Evolutionary conservation across 2,888 invertebrate genomes (phyloP).

Genomic region (Erebia ligea): DNA sequence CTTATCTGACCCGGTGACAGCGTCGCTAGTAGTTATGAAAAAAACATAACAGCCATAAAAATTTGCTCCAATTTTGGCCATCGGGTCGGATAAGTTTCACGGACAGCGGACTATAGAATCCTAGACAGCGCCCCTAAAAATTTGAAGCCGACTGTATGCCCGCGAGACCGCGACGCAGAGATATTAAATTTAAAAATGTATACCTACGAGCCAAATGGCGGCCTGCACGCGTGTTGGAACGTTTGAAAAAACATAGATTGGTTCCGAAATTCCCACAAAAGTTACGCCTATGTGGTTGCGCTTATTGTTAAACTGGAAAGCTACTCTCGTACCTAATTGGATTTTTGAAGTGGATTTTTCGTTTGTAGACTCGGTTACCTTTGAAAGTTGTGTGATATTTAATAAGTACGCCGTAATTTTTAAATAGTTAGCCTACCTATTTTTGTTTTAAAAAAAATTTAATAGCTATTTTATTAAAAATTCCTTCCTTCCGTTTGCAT

Average conservation of each 20-base stretch:
- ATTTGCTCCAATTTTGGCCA: no score
- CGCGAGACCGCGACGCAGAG: conserved; percentile 61
- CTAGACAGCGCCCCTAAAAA: neutral
- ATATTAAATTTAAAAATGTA: conserved; percentile 79
- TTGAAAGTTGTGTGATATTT: neutral
- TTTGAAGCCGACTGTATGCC: conserved; percentile 46
- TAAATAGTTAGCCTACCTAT: no score
- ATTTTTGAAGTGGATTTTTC: conserved; percentile 28
- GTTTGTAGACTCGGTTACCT: conserved; percentile 7
- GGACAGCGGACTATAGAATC: neutral
- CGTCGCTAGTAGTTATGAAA: no score
- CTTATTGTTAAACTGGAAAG: conserved; percentile 30
- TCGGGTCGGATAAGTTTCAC: no score
- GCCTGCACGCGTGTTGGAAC: conserved; percentile 31
- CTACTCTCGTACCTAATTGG: conserved; percentile 24
- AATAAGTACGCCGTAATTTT: no score
- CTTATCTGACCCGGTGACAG: no score
- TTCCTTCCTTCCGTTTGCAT: neutral
- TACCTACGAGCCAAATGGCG: conserved; percentile 51
- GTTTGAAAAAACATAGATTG: conserved; percentile 38
- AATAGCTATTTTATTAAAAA: no score
- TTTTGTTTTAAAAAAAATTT: no score
- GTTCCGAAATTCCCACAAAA: conserved; percentile 36
- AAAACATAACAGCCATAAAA: no score
- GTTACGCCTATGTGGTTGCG: conserved; percentile 22